Conservation (phyloP, 2,797 vertebrate species). For the Sphaeramia orbicularis region DNA sequence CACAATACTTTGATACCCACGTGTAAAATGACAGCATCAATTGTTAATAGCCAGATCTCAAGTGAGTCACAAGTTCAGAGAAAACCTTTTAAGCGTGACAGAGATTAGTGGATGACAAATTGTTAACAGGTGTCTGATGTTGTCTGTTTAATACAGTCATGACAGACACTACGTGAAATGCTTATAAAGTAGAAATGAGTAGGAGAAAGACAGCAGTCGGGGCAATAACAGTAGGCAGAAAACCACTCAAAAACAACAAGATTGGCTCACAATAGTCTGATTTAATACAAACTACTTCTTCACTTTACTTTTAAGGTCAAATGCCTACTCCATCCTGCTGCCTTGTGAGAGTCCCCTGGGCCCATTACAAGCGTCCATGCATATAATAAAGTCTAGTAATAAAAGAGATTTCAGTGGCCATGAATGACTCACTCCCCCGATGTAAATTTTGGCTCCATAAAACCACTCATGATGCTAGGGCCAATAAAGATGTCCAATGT, state of each 20-base stretch:
- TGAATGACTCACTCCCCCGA: constrained; percentile 27
- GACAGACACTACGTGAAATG: background rate
- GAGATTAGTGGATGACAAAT: constrained; percentile 4
- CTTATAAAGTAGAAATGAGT: background rate
- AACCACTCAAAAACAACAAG: background rate
- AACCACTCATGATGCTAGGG: constrained; percentile 23
- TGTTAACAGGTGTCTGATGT: constrained; percentile 1
- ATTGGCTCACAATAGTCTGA: background rate
- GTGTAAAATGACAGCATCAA: background rate
- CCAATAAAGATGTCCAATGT: constrained; percentile 41
- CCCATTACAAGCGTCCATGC: constrained; percentile 16
- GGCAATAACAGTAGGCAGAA: background rate
- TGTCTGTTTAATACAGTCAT: background rate
- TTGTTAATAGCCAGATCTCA: constrained; percentile 6
- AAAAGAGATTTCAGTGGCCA: constrained; percentile 21
- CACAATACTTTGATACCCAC: background rate
- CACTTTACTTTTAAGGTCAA: constrained; percentile 26
- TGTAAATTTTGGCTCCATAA: constrained; percentile 53
- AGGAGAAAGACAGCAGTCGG: background rate
- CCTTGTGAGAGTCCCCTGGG: background rate
- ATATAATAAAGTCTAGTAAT: constrained; percentile 36
- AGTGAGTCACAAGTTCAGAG: constrained; percentile 9
- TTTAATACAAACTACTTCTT: constrained; percentile 12
- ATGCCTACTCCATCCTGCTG: constrained; percentile 26
- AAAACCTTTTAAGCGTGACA: constrained; percentile 4